phyloP scores from a whole-genome alignment of 53 echinoderm and acorn worm genomes.

The Patiria pectinifera region DNA sequence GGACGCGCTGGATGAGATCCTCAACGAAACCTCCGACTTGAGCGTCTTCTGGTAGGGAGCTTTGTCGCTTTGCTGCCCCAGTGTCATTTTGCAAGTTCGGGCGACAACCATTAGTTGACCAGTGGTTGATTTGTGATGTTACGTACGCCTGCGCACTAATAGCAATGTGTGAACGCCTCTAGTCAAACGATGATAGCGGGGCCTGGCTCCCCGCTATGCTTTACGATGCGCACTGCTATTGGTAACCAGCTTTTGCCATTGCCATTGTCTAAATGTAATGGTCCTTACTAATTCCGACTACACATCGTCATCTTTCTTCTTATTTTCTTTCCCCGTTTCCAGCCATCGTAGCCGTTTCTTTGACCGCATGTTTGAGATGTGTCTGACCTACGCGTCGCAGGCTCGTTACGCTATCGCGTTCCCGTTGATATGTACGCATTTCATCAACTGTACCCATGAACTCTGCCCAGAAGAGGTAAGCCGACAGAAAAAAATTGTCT shows the following conservation, averaged over 20 bases:
- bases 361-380: constrained; percentile 89
- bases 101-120: no score
- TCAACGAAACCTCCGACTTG: constrained; percentile 93
- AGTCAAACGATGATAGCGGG: no score
- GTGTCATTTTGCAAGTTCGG: no score
- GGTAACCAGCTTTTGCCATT: no score
- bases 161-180: no score
- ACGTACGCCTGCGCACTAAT: no score
- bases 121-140: no score
- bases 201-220: no score
- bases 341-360: constrained; percentile 97
- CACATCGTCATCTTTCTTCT: neutral
- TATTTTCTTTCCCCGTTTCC: neutral
- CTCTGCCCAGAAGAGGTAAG: constrained; percentile 99
- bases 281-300: no score
- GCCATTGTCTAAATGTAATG: no score
- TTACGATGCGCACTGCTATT: no score
- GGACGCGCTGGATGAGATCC: constrained; percentile 88
- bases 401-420: constrained; percentile 88
- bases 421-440: constrained; percentile 98
- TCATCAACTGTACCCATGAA: constrained; percentile 99
- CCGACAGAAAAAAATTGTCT: neutral
- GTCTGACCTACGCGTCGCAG: constrained; percentile 84
- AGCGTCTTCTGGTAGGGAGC: constrained; percentile 92
- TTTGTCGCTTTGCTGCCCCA: no score